A percentile compares a stretch with the other conserved stretches of the same genome.
phyloP scores from a whole-genome alignment of 2,797 vertebrate genomes.

The Chaetophractus vellerosus region DNA sequence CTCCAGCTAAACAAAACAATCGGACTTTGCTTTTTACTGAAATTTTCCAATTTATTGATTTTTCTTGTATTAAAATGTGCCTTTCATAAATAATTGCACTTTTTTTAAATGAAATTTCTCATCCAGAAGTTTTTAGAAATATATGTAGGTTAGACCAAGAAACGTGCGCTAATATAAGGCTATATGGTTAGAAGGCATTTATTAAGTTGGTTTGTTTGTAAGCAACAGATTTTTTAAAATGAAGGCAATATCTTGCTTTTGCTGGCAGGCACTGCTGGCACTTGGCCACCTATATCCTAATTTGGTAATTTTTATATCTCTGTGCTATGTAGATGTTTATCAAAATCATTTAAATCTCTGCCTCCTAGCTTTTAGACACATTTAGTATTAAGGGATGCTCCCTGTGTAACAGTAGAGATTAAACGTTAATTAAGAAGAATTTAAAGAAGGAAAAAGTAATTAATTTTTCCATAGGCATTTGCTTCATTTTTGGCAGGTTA shows the following conservation, averaged over 20 bases:
- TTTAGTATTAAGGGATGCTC: conserved; percentile 87
- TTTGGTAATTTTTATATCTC: conserved; percentile 85
- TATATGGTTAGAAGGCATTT: conserved; percentile 4
- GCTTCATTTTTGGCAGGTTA: conserved; percentile 86
- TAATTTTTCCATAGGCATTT: conserved; percentile 83
- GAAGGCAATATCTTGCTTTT: conserved; percentile 39
- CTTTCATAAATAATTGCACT: conserved; percentile 41
- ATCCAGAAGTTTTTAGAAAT: conserved; percentile 59
- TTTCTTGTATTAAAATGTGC: conserved; percentile 60
- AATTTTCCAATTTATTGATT: conserved; percentile 64
- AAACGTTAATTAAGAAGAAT: conserved; percentile 90
- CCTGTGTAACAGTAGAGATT: conserved; percentile 87
- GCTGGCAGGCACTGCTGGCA: conserved; percentile 76
- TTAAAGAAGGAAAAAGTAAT: conserved; percentile 86
- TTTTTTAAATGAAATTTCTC: conserved; percentile 37
- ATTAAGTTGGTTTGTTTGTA: conserved; percentile 62
- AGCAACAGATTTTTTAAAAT: conserved; percentile 58
- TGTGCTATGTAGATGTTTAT: conserved; percentile 88
- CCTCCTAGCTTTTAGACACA: conserved; percentile 87
- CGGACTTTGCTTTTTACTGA: conserved; percentile 63
- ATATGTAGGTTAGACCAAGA: background rate
- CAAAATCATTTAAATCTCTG: conserved; percentile 90
- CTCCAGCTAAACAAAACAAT: conserved; percentile 80
- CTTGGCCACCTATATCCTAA: conserved; percentile 77
- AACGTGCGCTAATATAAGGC: background rate